These are phyloP conservation scores for Macroramphosus scolopax DNA, from an alignment of 2,797 vertebrate species.

Conservation along the genomic window DNA sequence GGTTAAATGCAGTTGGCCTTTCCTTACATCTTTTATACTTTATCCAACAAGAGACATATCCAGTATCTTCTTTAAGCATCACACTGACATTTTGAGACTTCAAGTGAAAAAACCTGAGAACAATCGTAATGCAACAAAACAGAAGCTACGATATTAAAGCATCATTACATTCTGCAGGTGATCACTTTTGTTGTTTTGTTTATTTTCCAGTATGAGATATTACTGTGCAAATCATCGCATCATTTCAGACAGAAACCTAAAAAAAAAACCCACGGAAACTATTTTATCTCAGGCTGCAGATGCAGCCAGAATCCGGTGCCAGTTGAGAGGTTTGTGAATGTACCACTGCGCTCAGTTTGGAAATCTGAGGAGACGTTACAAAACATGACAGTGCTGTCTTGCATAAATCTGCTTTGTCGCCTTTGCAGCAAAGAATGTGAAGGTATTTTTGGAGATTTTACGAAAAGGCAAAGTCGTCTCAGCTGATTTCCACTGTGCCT, in stretches of 20 bases:
- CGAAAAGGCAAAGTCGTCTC: constrained; percentile 5
- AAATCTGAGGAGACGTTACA: constrained; percentile 6
- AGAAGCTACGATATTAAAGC: no score
- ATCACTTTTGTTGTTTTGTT: no score
- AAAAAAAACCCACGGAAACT: neutral
- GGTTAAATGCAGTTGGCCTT: no score
- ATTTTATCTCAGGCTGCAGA: constrained; percentile 8
- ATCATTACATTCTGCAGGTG: no score
- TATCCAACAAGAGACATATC: no score
- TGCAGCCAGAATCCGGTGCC: constrained; percentile 1
- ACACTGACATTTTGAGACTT: no score
- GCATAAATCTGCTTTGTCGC: no score
- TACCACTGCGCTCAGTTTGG: constrained; percentile 1
- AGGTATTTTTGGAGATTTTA: constrained; percentile 1
- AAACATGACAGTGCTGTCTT: constrained; percentile 1
- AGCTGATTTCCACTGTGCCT: constrained; percentile 8
- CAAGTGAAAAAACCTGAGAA: no score
- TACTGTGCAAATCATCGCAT: neutral
- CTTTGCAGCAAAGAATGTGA: neutral
- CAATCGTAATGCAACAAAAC: no score
- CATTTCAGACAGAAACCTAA: neutral
- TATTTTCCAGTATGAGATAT: no score
- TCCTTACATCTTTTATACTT: no score
- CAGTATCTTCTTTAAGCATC: no score
- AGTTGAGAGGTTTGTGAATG: neutral